phyloP scores from a whole-genome alignment of 2,797 vertebrate genomes.

The Neosalanx taihuensis region DNA sequence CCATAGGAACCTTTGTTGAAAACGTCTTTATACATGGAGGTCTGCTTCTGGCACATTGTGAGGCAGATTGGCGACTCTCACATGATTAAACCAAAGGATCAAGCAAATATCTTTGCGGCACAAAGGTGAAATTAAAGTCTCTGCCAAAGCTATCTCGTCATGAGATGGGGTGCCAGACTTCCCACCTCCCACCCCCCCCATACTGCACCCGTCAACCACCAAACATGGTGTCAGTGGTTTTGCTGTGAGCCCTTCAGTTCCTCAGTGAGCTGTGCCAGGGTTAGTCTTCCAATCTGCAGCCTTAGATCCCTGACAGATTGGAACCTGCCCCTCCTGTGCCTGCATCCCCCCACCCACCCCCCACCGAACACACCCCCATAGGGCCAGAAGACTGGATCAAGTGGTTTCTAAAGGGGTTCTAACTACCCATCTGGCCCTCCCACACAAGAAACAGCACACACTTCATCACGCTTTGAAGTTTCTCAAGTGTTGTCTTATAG shows the following conservation, averaged over 20 bases:
- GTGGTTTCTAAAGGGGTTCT: too few relatives aligned
- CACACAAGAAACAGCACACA: background rate
- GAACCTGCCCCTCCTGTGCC: background rate
- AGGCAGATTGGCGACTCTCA: too few relatives aligned
- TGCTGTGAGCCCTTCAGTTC: background rate
- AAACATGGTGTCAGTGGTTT: background rate
- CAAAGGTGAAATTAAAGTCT: too few relatives aligned
- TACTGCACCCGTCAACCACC: background rate
- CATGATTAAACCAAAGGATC: too few relatives aligned
- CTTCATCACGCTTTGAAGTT: background rate
- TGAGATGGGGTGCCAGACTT: too few relatives aligned
- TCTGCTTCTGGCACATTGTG: background rate
- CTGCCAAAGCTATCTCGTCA: too few relatives aligned
- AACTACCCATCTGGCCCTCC: too few relatives aligned
- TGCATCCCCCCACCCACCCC: background rate
- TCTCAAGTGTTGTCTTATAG: background rate
- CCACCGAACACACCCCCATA: background rate
- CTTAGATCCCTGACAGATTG: background rate
- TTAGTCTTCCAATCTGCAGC: conserved; percentile 1
- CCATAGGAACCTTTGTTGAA: background rate
- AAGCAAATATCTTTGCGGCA: too few relatives aligned
- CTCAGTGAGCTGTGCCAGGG: background rate
- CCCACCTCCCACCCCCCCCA: too few relatives aligned
- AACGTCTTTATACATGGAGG: background rate
- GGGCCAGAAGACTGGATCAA: background rate